Conservation (phyloP, 2,797 vertebrate species). For the Artibeus jamaicensis region DNA sequence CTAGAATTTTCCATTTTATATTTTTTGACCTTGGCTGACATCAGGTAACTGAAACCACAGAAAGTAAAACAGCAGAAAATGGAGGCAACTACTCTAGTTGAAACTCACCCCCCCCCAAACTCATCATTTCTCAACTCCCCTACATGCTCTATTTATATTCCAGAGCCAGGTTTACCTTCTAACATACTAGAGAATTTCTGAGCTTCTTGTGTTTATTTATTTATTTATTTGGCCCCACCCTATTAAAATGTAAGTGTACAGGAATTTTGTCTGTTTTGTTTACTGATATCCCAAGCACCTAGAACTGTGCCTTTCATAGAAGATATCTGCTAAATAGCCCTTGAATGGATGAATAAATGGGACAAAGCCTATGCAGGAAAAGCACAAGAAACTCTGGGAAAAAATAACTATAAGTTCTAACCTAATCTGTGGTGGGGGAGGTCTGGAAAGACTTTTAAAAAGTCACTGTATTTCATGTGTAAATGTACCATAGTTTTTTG, state of each 20-base stretch:
- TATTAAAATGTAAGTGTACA: neutral
- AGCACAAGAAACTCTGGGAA: neutral
- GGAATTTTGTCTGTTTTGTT: neutral
- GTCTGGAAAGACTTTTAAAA: neutral
- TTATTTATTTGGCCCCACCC: neutral
- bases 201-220: neutral
- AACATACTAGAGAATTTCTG: neutral
- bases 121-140: neutral
- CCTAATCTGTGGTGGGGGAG: neutral
- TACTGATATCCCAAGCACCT: neutral
- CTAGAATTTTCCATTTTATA: neutral
- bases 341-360: neutral
- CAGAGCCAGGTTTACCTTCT: neutral
- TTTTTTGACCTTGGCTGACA: neutral
- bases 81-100: neutral
- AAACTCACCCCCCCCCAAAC: neutral
- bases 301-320: neutral
- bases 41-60: neutral
- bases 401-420: neutral
- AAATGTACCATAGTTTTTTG: too few relatives aligned
- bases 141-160: neutral
- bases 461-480: neutral
- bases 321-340: neutral
- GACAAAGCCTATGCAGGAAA: neutral
- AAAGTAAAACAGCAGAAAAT: neutral